These are phyloP conservation scores for Boloria selene DNA, from an alignment of 2,888 invertebrate genomes.

Conservation along the genomic window DNA sequence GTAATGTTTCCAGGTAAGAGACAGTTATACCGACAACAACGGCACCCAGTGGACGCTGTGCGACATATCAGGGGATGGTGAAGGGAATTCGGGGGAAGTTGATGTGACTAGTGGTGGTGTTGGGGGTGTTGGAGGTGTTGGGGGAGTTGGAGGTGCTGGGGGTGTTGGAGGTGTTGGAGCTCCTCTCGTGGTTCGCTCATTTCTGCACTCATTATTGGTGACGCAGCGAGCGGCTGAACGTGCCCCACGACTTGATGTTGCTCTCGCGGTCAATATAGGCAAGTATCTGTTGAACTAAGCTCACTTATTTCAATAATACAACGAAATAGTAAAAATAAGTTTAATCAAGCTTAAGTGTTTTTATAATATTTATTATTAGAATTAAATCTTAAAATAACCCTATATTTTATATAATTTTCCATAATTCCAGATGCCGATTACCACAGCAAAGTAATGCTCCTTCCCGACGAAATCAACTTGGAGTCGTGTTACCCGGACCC, in stretches of 20 bases:
- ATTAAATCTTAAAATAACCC: too few relatives aligned
- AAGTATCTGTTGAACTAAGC: slow-evolving; percentile 19
- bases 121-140: too few relatives aligned
- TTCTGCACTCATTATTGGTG: slow-evolving; percentile 85
- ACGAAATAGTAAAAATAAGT: too few relatives aligned
- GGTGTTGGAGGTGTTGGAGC: slow-evolving; percentile 48
- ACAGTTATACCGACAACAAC: slow-evolving; percentile 87
- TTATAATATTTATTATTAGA: too few relatives aligned
- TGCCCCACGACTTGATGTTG: slow-evolving; percentile 83
- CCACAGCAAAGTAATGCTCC: slow-evolving; percentile 84
- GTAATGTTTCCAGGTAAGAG: slow-evolving; percentile 72
- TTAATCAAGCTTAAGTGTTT: too few relatives aligned
- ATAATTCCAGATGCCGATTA: slow-evolving; percentile 80
- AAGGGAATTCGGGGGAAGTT: not conserved
- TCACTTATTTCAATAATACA: too few relatives aligned
- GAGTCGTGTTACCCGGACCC: slow-evolving; percentile 89
- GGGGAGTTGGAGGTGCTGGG: not conserved
- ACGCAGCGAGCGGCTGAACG: slow-evolving; percentile 71
- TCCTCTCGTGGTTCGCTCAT: slow-evolving; percentile 84
- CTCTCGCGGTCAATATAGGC: slow-evolving; percentile 84
- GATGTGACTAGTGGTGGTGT: slow-evolving; percentile 47
- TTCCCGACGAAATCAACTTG: slow-evolving; percentile 80
- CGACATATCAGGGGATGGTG: slow-evolving; percentile 49
- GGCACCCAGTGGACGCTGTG: slow-evolving; percentile 87
- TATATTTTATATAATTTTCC: too few relatives aligned